These are phyloP conservation scores for Sarcophaga bullata DNA, from an alignment of 1,140 invertebrate genomes.

Conservation along the genomic window DNA sequence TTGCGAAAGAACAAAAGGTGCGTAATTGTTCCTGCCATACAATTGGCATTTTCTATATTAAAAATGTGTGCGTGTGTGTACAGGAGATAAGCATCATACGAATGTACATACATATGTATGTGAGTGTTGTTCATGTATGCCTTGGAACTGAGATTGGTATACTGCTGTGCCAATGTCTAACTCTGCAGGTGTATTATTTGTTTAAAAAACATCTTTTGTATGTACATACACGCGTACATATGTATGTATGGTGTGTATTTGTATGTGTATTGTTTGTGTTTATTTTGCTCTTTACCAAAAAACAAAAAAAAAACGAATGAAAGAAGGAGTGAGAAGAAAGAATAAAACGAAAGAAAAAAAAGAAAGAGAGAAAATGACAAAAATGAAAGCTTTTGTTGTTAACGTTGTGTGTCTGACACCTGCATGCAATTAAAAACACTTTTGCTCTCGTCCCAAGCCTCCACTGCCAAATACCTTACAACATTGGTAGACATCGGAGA, in stretches of 20 bases:
- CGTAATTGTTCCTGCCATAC: too few relatives aligned
- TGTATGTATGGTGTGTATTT: neutral
- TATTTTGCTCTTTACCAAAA: neutral
- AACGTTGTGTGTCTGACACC: constrained; percentile 6
- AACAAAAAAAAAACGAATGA: neutral
- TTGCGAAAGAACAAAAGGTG: too few relatives aligned
- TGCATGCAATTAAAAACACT: constrained; percentile 32
- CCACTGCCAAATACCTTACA: too few relatives aligned
- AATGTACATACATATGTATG: neutral
- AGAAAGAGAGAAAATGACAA: too few relatives aligned
- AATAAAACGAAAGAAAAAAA: too few relatives aligned
- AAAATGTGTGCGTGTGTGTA: too few relatives aligned
- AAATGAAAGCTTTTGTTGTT: neutral
- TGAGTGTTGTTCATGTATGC: neutral
- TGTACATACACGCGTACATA: too few relatives aligned
- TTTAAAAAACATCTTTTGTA: neutral
- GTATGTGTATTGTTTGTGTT: neutral
- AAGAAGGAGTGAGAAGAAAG: too few relatives aligned
- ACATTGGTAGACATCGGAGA: too few relatives aligned
- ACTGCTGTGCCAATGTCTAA: neutral
- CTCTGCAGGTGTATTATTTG: neutral
- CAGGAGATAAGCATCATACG: too few relatives aligned
- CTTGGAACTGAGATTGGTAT: neutral
- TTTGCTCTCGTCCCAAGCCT: neutral
- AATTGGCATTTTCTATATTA: too few relatives aligned